Conservation (phyloP, 92 coral and sea anemone genomes). For the Scolanthus callimorphus region DNA sequence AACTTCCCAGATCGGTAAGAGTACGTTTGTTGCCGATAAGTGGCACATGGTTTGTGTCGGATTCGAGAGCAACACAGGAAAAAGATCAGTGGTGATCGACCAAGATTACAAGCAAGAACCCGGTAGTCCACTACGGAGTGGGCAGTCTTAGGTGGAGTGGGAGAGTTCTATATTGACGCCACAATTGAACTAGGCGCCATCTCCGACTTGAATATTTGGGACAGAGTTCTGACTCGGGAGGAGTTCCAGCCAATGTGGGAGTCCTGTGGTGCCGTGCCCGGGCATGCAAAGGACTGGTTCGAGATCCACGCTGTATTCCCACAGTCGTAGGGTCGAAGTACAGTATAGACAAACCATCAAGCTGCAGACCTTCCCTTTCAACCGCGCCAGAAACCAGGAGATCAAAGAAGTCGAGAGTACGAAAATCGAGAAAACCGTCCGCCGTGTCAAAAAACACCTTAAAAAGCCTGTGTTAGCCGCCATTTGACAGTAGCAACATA, state of each 20-base stretch:
- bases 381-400: not conserved
- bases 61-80: no score
- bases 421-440: not conserved
- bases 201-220: conserved; percentile 4
- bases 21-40: no score
- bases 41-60: no score
- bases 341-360: not conserved
- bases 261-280: conserved; percentile 1
- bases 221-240: not conserved
- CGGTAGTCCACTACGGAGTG: no score
- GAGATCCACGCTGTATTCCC: not conserved
- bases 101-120: no score
- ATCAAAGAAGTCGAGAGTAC: not conserved
- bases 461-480: not conserved
- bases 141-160: no score
- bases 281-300: not conserved
- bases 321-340: not conserved
- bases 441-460: no score
- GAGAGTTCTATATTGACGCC: no score
- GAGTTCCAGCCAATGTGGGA: not conserved
- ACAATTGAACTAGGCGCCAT: conserved; percentile 4
- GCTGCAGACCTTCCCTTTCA: not conserved
- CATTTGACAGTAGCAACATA: no score
- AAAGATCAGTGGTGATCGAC: no score
- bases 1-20: no score